phyloP scores from a whole-genome alignment of 2,797 vertebrate species.

The Schizopygopsis malacanthus region DNA sequence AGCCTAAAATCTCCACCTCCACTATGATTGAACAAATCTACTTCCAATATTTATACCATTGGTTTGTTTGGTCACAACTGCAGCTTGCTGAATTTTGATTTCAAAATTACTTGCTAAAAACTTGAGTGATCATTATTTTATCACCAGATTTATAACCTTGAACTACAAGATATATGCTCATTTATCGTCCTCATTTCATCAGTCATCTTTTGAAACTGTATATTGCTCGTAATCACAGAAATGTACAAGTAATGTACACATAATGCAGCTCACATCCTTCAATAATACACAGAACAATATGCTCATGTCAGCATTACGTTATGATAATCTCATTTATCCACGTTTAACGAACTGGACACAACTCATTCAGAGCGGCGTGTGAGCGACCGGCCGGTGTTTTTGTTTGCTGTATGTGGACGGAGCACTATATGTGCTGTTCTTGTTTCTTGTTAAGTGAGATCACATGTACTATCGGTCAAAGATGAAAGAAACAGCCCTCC shows the following conservation, averaged over 20 bases:
- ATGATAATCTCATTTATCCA: not conserved
- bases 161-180: not conserved
- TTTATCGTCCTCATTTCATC: not conserved
- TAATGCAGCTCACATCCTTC: not conserved
- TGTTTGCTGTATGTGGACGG: constrained; percentile 6
- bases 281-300: not conserved
- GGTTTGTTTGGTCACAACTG: not conserved
- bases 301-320: not conserved
- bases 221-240: not conserved
- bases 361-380: not conserved
- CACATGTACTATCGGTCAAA: constrained; percentile 57
- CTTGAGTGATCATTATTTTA: not conserved
- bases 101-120: not conserved
- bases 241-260: not conserved
- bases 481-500: constrained; percentile 50
- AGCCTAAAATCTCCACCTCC: not conserved
- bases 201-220: not conserved
- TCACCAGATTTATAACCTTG: not conserved
- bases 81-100: not conserved
- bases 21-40: not conserved
- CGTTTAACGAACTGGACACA: not conserved
- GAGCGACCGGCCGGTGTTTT: not conserved
- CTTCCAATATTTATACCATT: not conserved
- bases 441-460: constrained; percentile 54
- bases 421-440: constrained; percentile 27